These are phyloP conservation scores for Laterallus jamaicensis DNA, from an alignment of 2,113 vertebrate genomes.

Conservation along the genomic window DNA sequence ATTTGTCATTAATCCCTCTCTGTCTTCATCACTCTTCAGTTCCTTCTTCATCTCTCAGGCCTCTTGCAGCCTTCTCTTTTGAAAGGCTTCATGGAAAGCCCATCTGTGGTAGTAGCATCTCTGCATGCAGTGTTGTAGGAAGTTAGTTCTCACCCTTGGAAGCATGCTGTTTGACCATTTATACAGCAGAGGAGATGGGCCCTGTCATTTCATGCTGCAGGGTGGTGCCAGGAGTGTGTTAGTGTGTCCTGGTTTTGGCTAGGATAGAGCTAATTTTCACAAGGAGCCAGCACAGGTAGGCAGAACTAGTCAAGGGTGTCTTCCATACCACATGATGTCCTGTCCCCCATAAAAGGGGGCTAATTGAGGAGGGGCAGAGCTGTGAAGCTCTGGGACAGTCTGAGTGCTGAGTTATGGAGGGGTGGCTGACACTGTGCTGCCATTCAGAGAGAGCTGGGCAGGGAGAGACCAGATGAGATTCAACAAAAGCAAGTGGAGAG, in stretches of 20 bases:
- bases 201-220: accelerated
- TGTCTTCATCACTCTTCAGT: not conserved
- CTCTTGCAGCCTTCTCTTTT: not conserved
- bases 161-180: not conserved
- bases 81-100: not conserved
- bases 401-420: no score
- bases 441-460: no score
- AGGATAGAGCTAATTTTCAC: no score
- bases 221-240: not conserved
- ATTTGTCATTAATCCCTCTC: not conserved
- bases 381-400: no score
- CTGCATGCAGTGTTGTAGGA: not conserved
- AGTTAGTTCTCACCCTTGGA: not conserved
- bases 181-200: not conserved
- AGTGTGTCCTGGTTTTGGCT: not conserved
- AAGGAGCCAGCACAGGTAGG: no score
- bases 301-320: no score
- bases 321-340: no score
- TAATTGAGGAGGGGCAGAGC: no score
- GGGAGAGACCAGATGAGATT: no score
- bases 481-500: no score
- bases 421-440: no score
- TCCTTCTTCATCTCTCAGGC: not conserved
- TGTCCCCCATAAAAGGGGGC: no score
- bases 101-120: not conserved